Percentiles rank a stretch among this genome's conserved stretches.
Conservation (phyloP, 2,888 invertebrate genomes). For the Anoplius nigerrimus region DNA sequence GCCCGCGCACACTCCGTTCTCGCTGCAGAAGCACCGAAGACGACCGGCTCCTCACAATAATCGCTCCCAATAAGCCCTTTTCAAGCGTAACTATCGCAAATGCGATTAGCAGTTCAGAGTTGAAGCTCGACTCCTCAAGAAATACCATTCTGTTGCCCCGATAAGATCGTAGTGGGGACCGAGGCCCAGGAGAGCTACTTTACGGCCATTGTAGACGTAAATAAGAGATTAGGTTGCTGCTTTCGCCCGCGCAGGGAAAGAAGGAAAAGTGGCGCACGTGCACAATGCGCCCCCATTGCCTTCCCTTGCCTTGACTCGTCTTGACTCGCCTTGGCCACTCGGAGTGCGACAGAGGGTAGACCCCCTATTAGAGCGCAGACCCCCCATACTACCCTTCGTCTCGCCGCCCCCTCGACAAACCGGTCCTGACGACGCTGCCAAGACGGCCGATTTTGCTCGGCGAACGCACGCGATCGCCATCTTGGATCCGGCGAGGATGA, state of each 20-base stretch:
- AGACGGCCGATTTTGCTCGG: conserved; percentile 52
- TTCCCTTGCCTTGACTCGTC: conserved; percentile 57
- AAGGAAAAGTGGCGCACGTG: conserved; percentile 45
- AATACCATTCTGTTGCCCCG: too few species aligned
- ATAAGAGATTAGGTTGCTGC: too few species aligned
- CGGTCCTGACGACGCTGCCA: conserved; percentile 50
- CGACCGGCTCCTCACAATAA: too few species aligned
- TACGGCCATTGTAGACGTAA: too few species aligned
- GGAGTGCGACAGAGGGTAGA: conserved; percentile 15
- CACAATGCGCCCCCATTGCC: conserved; percentile 50
- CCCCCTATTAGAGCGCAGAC: conserved; percentile 1
- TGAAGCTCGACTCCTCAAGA: too few species aligned
- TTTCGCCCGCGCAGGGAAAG: conserved; percentile 29
- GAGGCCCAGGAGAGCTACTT: too few species aligned
- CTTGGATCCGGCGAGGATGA: conserved; percentile 60
- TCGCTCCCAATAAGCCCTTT: too few species aligned
- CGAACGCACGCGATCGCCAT: conserved; percentile 52
- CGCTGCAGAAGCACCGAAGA: too few species aligned
- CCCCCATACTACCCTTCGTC: background rate
- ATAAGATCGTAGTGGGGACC: too few species aligned
- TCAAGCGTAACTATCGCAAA: too few species aligned
- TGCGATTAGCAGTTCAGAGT: too few species aligned
- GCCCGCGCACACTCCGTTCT: conserved; percentile 1
- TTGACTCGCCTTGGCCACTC: conserved; percentile 9
- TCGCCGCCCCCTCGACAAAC: conserved; percentile 42